Base-by-base conservation (phyloP, 1,140 invertebrate species). In the Tetramorium alpestre region DNA sequence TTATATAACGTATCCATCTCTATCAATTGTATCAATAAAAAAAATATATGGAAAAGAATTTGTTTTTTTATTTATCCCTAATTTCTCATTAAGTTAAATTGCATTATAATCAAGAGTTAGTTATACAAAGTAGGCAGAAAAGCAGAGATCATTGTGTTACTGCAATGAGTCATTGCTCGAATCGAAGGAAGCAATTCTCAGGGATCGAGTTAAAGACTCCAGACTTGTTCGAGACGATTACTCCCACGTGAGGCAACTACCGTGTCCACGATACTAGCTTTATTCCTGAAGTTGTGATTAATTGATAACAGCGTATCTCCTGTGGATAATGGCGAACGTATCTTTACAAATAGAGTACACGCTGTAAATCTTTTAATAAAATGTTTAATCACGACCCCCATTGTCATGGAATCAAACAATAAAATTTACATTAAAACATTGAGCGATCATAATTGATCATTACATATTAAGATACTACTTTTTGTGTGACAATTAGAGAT, bases 241-340 rank as follows among this genome's bases (percentile, higher is more conserved):
- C 89, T 93, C 92, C 92, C 92, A 93, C 92, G 92, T 92, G 75
- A 89, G 47, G 88, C 91, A 92, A 69, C 70, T 64, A 93, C 89
- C 92, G 91, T 93, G 88, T 93, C 92, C 86, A 69, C 28, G 51
- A n/a, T 44, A 69, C 72, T 67, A 70, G 47, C 80, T 91, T 92
- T 87, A 85, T 70, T 89, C 81, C 64, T 49, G 25, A 76, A 58
- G 60, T 84, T 85, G 89, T 85, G 89, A 91, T 93, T 91, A 91
- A 92, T 92, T 91, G 88, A 88, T 86, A 91, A 91, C 90, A 78
- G 33, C 22, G 72, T 84, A 56, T 78, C 56, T 65, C 76, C 51
- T 65, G 18, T 62, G 69, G 33, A 62, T 41, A 54, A 22, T 28
- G 58, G 5, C 54, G 28, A 58, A 47, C 8, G 25, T 73, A 41